Base-by-base conservation (phyloP, 2,113 vertebrate species). In the Lethenteron camtschaticum region DNA sequence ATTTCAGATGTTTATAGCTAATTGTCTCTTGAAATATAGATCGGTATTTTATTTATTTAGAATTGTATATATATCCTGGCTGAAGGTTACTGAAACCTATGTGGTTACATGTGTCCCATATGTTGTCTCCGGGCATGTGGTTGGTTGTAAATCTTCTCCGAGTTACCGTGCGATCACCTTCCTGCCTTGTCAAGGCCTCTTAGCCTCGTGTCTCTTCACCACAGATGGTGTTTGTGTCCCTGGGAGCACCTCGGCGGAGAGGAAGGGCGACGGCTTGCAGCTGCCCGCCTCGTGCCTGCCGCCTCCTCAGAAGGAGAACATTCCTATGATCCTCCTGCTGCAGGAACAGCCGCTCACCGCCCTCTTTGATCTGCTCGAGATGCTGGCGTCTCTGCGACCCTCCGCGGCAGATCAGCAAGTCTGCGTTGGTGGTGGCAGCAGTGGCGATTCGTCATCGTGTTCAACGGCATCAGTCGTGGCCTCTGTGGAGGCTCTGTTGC, bases 181-280 rank as follows among this genome's bases (percentile, higher is more conserved):
- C 12, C 14, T 2, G 1, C 57, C 59, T 58, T 10, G 8, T 8
- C 41, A 41, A 41, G 41, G 41, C 41, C 41, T 41, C 41, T 41
- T 41, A 41, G 41, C 41, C 41, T 41, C 12, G 1, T 68, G 0
- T 74, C 20, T 75, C 57, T 70, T 66, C n/a, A n/a, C 63, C 63
- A 0, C 81, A 96, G 92, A 99, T 99, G 94, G 94, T 99, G 70
- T 99, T 99, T 73, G 94, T 99, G 8, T 99, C 94, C 69, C 78
- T 99, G 79, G 94, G 94, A 10, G 94, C 94, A 56, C 94, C 94
- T 1, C 84, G 94, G 24, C 81, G 94, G 94, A 96, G 75, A 80
- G 94, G 68, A 99, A 99, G 75, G 94, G 90, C 0, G 92, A 99
- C 79, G 90, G 92, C 63, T 84, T 96, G 70, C 94, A 99, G 77